These are phyloP conservation scores for Sminthopsis crassicaudata DNA, from an alignment of 2,113 vertebrate species.

Conservation along the genomic window DNA sequence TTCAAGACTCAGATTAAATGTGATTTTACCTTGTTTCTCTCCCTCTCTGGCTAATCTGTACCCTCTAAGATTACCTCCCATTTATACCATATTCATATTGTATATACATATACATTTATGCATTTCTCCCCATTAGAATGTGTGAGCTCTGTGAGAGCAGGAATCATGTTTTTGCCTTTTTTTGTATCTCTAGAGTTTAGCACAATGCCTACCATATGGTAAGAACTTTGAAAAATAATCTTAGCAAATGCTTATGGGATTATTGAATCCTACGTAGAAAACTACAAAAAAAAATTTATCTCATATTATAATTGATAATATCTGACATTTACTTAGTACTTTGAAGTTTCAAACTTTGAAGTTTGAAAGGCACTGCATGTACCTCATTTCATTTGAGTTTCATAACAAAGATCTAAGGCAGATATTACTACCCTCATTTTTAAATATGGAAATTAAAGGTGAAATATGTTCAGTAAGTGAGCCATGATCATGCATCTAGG, in stretches of 20 bases:
- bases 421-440: background rate
- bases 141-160: background rate
- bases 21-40: background rate
- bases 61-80: background rate
- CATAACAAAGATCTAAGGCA: background rate
- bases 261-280: background rate
- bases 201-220: too few species aligned
- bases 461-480: background rate
- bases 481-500: background rate
- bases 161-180: background rate
- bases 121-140: background rate
- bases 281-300: background rate
- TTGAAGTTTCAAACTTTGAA: background rate
- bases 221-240: background rate
- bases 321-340: background rate
- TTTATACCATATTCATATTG: background rate
- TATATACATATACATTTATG: background rate
- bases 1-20: background rate
- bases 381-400: slow-evolving; percentile 1
- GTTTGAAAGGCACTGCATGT: background rate
- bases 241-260: background rate
- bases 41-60: background rate
- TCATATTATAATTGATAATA: background rate
- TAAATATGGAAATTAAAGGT: background rate
- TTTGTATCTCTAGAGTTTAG: background rate